Evolutionary conservation across 1,140 invertebrate species (phyloP), one percentile per base, ranked within the genome.

Genomic region (Helicorthomorpha holstii): DNA sequence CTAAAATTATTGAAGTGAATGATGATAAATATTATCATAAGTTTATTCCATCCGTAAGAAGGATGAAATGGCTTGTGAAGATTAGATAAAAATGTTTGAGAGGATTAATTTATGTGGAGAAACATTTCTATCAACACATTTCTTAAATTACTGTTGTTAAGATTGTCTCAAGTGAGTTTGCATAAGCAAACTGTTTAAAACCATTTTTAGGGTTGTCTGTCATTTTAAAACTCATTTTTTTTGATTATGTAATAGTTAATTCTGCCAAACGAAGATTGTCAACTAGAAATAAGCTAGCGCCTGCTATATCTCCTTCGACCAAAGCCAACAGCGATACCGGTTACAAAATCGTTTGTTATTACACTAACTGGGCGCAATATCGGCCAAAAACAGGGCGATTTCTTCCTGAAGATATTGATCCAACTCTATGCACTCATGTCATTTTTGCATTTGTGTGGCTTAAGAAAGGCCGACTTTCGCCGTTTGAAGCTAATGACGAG

Each of bases 301-400:
- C 7, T 7, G 29, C 29, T 7, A n/a, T n/a, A n/a, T n/a, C n/a
- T n/a, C 16, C 29, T 34, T 16, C 7, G 16, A 34, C 7, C 16
- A 16, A 34, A 7, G 7, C 16, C 7, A 7, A 7, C 7, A 16
- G 29, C 29, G 29, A 34, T 7, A 27, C 3, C 3, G 44, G 47
- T 14, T 52, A 45, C 34, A 70, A 85, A 77, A 73, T 92, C 50
- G 88, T 93, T 1, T 95, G 91, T 64, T 96, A 95, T 66, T 95
- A 93, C 69, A 94, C 89, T 21, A 95, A 96, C 71, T 96, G 92
- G 92, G 91, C 92, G 0, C 92, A 96, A 63, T 96, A 96, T 64
- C 73, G 92, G 49, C 81, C 82, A 0, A 94, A 93, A 64, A 72
- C 85, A 51, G 92, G 88, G 27, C 95, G 95, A 70, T 96, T 91